Evolutionary conservation across 2,113 vertebrate genomes (phyloP).

Genomic region (Bubo bubo): DNA sequence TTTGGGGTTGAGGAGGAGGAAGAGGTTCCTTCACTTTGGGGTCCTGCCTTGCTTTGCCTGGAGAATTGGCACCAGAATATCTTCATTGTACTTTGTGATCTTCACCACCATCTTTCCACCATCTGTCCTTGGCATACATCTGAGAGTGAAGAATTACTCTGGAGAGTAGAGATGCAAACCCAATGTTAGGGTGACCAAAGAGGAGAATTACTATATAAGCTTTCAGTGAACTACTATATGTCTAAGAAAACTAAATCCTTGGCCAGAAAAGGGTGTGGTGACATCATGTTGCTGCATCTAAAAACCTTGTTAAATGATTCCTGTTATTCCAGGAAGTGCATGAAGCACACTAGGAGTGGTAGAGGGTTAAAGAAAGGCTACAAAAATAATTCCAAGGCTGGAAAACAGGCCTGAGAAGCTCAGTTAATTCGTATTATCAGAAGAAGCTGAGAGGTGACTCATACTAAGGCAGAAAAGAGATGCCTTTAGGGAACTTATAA

Average conservation of each 20-base stretch:
- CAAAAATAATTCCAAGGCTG: background rate
- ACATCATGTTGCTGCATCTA: background rate
- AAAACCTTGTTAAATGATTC: background rate
- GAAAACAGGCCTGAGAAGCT: background rate
- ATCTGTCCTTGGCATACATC: background rate
- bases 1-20: background rate
- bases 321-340: background rate
- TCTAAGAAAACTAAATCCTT: background rate
- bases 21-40: background rate
- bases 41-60: background rate
- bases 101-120: background rate
- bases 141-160: background rate
- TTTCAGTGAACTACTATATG: background rate
- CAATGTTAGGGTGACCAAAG: background rate
- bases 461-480: background rate
- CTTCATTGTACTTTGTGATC: background rate
- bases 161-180: background rate
- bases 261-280: background rate
- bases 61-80: background rate
- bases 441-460: background rate
- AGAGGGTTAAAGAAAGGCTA: background rate
- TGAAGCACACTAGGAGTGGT: background rate
- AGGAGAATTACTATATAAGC: background rate
- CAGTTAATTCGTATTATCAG: background rate
- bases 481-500: background rate